Percentiles rank a stretch among this genome's conserved stretches.
These are phyloP conservation scores for Embiotoca jacksoni DNA, from an alignment of 2,113 vertebrate genomes.

Conservation along the genomic window DNA sequence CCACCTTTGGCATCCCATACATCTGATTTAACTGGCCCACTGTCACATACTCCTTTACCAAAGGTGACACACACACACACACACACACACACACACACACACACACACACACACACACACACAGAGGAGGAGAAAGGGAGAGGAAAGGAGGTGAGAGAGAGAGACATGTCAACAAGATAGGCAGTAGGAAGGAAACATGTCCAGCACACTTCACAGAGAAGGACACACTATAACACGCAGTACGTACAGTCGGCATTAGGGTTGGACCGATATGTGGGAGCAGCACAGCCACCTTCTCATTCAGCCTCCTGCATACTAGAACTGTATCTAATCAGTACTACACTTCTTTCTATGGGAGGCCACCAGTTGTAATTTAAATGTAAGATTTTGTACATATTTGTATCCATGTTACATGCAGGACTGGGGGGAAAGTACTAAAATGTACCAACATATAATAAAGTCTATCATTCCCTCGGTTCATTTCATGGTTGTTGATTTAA, in stretches of 20 bases:
- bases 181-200: conserved; percentile 71
- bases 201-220: conserved; percentile 69
- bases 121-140: conserved; percentile 4
- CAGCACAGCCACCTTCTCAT: too few relatives aligned
- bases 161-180: conserved; percentile 68
- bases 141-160: conserved; percentile 54
- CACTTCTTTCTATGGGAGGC: too few relatives aligned
- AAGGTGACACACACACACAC: conserved; percentile 16
- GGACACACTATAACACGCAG: conserved; percentile 14
- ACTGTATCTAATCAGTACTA: too few relatives aligned
- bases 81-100: conserved; percentile 11
- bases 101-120: conserved; percentile 3
- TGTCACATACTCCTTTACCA: conserved; percentile 79
- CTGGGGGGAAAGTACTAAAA: too few relatives aligned
- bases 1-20: conserved; percentile 84
- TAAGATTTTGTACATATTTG: background rate
- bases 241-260: background rate
- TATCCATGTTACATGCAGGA: background rate
- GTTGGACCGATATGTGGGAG: background rate
- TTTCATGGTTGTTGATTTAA: too few relatives aligned
- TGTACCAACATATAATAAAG: too few relatives aligned
- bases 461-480: too few relatives aligned
- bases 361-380: background rate
- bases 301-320: too few relatives aligned
- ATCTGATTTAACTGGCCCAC: conserved; percentile 81